phyloP scores from a whole-genome alignment of 2,888 invertebrate genomes.

The Drosophila paracracens region DNA sequence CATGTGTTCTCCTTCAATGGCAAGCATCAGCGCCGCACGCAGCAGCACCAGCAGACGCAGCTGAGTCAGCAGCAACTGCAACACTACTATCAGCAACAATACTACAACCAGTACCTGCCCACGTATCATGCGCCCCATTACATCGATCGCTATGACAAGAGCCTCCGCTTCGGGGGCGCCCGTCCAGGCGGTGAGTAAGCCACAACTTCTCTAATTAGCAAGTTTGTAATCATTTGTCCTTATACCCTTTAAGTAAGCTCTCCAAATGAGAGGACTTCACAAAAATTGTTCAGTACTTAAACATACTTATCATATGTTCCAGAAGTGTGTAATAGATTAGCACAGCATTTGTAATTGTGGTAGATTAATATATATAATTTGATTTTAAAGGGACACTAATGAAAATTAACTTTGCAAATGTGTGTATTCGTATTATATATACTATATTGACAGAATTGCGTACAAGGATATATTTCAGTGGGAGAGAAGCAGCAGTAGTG shows the following conservation, averaged over 20 bases:
- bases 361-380: neutral
- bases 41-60: constrained; percentile 82
- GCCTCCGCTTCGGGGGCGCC: constrained; percentile 80
- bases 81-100: constrained; percentile 77
- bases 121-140: constrained; percentile 79
- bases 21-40: constrained; percentile 83
- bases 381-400: neutral
- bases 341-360: neutral
- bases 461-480: neutral
- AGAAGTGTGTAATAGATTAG: neutral
- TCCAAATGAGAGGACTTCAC: neutral
- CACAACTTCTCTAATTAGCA: neutral
- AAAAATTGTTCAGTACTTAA: neutral
- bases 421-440: neutral
- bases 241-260: neutral
- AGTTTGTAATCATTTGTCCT: neutral
- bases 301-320: neutral
- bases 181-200: constrained; percentile 69
- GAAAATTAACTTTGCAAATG: neutral
- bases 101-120: constrained; percentile 76
- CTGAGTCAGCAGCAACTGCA: constrained; percentile 77
- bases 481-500: neutral
- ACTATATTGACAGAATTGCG: neutral
- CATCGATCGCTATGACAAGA: constrained; percentile 84
- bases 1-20: constrained; percentile 82